Evolutionary conservation across 2,113 vertebrate genomes (phyloP).

Genomic region (Stigmatopora argus): DNA sequence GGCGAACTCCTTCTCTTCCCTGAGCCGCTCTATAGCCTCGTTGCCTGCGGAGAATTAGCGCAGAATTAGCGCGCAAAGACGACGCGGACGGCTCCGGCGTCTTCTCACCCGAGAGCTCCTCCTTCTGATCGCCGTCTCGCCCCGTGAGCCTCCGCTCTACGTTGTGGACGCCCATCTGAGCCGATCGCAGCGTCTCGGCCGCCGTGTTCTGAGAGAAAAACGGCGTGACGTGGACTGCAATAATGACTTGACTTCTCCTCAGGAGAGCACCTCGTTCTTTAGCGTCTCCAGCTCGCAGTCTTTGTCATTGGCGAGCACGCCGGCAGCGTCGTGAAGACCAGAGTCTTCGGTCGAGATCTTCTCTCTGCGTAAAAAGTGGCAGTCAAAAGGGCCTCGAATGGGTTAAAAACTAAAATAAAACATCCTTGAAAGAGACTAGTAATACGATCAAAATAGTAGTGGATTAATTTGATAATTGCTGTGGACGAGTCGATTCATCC

Average conservation of each 20-base stretch:
- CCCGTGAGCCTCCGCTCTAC: conserved; percentile 84
- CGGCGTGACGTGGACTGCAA: background rate
- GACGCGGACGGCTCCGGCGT: background rate
- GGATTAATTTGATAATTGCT: too few relatives aligned
- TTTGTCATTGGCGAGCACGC: conserved; percentile 76
- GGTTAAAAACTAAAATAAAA: background rate
- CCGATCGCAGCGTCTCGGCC: conserved; percentile 81
- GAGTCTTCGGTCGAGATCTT: background rate
- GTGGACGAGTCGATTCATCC: too few relatives aligned
- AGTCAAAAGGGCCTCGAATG: too few relatives aligned
- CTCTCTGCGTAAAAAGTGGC: background rate
- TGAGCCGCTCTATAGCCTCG: conserved; percentile 70
- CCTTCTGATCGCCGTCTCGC: conserved; percentile 42
- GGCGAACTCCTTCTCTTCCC: conserved; percentile 80
- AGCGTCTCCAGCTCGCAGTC: conserved; percentile 88
- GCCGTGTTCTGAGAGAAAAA: conserved; percentile 72
- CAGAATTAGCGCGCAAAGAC: background rate
- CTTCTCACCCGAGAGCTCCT: conserved; percentile 47
- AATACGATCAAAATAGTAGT: too few relatives aligned
- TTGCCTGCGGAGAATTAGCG: conserved; percentile 63
- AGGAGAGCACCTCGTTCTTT: conserved; percentile 79
- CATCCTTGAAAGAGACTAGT: background rate
- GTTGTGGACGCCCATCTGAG: conserved; percentile 81
- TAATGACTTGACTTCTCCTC: background rate
- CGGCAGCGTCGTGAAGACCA: background rate